Evolutionary conservation across 2,888 invertebrate genomes (phyloP), one percentile per base, ranked within the genome.

Genomic region (Cacoxenus indagator): DNA sequence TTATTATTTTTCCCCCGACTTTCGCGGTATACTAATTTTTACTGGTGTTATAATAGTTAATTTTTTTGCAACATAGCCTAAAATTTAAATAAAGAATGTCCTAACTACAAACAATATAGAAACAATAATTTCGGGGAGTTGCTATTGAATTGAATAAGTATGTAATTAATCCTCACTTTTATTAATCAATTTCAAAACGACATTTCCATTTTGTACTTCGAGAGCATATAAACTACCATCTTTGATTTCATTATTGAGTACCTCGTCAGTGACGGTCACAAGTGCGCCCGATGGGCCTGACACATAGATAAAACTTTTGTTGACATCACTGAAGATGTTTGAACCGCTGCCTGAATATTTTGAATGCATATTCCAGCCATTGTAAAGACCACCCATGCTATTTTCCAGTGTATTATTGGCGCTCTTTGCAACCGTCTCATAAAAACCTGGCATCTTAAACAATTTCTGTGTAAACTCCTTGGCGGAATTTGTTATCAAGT

Each of bases 281-380:
- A 94, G 93, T 6, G 97, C 94, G 17, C 94, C 94, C 76, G 93
- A 92, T 0, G 97, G 96, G 0, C 96, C 97, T 77, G 92, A 92
- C 62, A 96, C 90, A 74, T 93, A 92, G 8, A 96, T 91, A 37
- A 92, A 92, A 55, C 87, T 86, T 71, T 88, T 88, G 67, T 90
- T 90, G 55, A 76, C 84, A 45, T 91, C 91, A 68, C 81, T 87
- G 89, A 91, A 89, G 14, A 80, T 82, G 88, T 88, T 85, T 87
- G 88, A 86, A 66, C 85, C 87, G 73, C 87, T 87, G 75, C 87
- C 87, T 62, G 88, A 88, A 75, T 88, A 88, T 83, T 88, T 88
- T 6, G 88, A 86, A 64, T 88, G 85, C 84, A 88, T 85, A 75
- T 80, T 68, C 85, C 85, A 81, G 67, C 74, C 78, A 59, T 78